Evolutionary conservation across 37 sponge, comb jelly and placozoan genomes (phyloP), one percentile per base, ranked within the genome.

Genomic region (Chondrilla cf. caribensis): DNA sequence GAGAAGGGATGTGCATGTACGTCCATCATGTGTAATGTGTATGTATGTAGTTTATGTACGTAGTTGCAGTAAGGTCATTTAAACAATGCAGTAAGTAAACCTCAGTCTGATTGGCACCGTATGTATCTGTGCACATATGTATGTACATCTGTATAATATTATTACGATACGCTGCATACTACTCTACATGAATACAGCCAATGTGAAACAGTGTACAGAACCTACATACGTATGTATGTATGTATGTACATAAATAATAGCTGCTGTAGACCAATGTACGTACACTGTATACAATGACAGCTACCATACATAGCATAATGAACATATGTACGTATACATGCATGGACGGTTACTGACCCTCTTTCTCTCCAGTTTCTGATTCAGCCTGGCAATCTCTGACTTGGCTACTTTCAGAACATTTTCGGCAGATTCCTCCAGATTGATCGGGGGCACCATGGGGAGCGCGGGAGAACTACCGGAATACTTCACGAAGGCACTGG

Each of bases 381-480:
- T 86, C 43, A 90, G 67, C 36, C 38, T 83, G 40, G 81, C 54
- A 32, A 90, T 86, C 78, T 90, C 83, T 35, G 3, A 55, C 38
- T 86, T 84, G 38, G 93, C 93, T 18, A 70, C 66, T 37, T 80
- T 32, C 70, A 93, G 70, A 0, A 93, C 77, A n/a, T 89, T 87
- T 7, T 86, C 87, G 18, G 82, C 84, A 31, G 84, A 73, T 43
- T 80, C 70, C 14, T 80, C 70, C 33, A 83, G 32, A 38, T 59
- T 29, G 41, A 33, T 33, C 9, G 62, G 41, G 36, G 83, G 66
- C 0, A 79, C 58, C 1, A 58, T 51, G 7, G 60, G 54, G n/a
- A 77, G 19, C 3, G 58, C 26, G 36, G 55, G 60, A 24, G 60
- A 26, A 17, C 60, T 58, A 0, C 14, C 68, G 38, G 42, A 60